Evolutionary conservation across 2,888 invertebrate species (phyloP), one percentile per base, ranked within the genome.

Genomic region (Ornithoptera priamus): DNA sequence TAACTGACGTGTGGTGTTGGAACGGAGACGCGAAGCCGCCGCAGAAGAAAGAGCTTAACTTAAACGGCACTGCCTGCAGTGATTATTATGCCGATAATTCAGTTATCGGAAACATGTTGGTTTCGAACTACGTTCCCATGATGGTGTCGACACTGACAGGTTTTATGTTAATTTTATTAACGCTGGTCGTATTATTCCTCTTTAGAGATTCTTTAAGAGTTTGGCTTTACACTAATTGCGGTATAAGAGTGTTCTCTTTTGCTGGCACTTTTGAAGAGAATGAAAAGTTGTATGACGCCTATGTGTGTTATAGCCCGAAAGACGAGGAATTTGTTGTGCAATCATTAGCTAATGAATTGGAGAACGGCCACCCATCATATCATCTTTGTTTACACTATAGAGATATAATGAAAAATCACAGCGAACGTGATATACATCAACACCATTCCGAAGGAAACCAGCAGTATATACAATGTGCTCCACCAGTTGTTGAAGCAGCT

Each of bases 291-390:
- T 98, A 97, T 88, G 98, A 99, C 85, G 98, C 97, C 63, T 98
- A 98, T 85, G 96, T 99, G 18, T 95, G 97, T 80, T 99, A 98
- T 89, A 97, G 97, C 78, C 96, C 97, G 60, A 97, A 97, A 89
- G 98, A 98, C 87, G 97, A 97, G 82, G 96, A 97, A 83, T 97
- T 97, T 84, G 97, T 98, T 6, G 94, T 97, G 72, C 96, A 97
- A 80, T 96, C 96, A 65, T 93, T 98, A 75, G 97, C 96, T 57
- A 96, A 95, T 67, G 97, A 97, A 83, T 90, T 98, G 79, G 98
- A 98, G 87, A 96, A 96, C 79, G 97, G 96, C 36, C 94, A 94
- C 75, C 95, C 95, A 20, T 95, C 95, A 22, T 97, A 97, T 81
- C 94, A 97, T 73, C 93, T 98, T 73, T 98, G 97, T 86, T 94